phyloP scores from a whole-genome alignment of 2,113 vertebrate species.

The Tachycineta bicolor region DNA sequence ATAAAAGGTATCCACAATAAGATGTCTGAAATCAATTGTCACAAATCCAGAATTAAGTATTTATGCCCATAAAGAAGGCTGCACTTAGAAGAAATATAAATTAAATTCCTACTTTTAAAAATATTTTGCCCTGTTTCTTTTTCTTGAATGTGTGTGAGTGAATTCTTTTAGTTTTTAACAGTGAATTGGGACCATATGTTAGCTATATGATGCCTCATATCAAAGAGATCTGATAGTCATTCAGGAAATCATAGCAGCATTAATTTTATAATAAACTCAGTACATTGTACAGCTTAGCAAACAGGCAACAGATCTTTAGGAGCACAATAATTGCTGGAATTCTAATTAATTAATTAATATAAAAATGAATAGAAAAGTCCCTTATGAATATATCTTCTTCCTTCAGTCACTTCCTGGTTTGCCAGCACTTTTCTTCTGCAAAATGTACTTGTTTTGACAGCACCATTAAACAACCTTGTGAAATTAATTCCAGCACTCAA shows the following conservation, averaged over 20 bases:
- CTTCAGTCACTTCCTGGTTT: not conserved
- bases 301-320: not conserved
- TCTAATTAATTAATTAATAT: conserved; percentile 10
- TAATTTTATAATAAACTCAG: not conserved
- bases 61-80: not conserved
- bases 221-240: not conserved
- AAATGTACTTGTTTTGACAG: conserved; percentile 29
- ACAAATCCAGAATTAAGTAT: not conserved
- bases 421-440: not conserved
- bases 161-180: not conserved
- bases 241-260: not conserved
- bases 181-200: not conserved
- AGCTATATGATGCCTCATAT: not conserved
- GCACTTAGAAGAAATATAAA: not conserved
- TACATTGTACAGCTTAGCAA: not conserved
- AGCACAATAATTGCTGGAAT: not conserved
- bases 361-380: not conserved
- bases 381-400: not conserved
- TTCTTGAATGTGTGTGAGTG: not conserved
- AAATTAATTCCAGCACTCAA: conserved; percentile 51
- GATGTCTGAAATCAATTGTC: not conserved
- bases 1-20: not conserved
- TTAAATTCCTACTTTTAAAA: not conserved
- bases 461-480: not conserved
- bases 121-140: not conserved